A percentile compares a stretch with the other conserved stretches of the same genome.
phyloP scores from a whole-genome alignment of 2,113 vertebrate genomes.

The Bos indicus region DNA sequence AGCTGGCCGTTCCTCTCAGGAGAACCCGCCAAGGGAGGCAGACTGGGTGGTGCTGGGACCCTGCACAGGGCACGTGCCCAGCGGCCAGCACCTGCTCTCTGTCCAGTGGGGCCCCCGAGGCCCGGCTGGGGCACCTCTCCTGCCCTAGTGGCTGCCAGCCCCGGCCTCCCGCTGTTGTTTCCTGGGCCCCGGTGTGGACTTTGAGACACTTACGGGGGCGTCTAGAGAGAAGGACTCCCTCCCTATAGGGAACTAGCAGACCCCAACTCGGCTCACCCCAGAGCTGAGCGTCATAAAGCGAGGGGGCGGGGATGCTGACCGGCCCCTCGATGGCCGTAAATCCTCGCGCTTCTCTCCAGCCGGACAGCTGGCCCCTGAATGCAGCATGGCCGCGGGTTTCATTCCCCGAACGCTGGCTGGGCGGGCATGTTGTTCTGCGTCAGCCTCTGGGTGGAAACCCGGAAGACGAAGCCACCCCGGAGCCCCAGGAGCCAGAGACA shows the following conservation, averaged over 20 bases:
- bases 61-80: not conserved
- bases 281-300: not conserved
- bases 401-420: not conserved
- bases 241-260: rapidly evolving
- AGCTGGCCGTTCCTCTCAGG: rapidly evolving
- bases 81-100: not conserved
- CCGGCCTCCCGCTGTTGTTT: rapidly evolving
- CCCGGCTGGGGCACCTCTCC: rapidly evolving
- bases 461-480: not conserved
- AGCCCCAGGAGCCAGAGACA: not conserved
- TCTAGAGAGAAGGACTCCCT: not conserved
- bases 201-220: rapidly evolving
- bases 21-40: not conserved
- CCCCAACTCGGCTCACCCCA: rapidly evolving
- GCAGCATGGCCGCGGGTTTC: rapidly evolving
- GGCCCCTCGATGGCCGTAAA: not conserved
- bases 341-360: rapidly evolving
- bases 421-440: rapidly evolving
- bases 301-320: not conserved
- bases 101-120: not conserved
- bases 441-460: rapidly evolving
- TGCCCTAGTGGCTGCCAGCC: rapidly evolving
- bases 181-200: not conserved
- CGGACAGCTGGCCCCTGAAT: rapidly evolving
- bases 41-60: not conserved